These are phyloP conservation scores for Brachystomella parvula DNA, from an alignment of 1,140 invertebrate genomes.

Conservation along the genomic window DNA sequence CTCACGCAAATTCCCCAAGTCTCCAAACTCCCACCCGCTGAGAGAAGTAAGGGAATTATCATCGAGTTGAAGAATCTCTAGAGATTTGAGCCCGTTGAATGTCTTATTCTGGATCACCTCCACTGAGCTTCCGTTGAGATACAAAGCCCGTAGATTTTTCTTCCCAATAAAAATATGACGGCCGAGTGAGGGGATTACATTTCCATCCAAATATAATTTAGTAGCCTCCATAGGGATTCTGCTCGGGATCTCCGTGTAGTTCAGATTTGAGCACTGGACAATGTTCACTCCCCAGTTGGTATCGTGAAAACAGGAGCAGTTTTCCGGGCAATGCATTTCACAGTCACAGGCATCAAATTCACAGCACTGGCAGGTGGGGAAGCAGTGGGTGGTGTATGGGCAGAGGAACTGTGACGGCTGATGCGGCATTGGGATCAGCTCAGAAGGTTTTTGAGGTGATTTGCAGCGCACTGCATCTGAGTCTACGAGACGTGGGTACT, in stretches of 20 bases:
- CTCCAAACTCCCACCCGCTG: constrained; percentile 81
- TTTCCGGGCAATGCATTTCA: constrained; percentile 82
- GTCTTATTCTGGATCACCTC: constrained; percentile 82
- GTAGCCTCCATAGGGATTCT: constrained; percentile 89
- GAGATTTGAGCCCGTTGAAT: constrained; percentile 73
- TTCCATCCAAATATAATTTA: constrained; percentile 85
- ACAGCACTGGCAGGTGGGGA: constrained; percentile 85
- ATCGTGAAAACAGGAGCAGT: constrained; percentile 86
- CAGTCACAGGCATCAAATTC: constrained; percentile 91
- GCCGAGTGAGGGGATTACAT: constrained; percentile 65
- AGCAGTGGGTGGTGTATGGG: constrained; percentile 84
- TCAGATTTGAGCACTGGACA: constrained; percentile 71
- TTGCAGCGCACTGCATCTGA: constrained; percentile 75
- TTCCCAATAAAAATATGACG: constrained; percentile 86
- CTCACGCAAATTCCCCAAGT: constrained; percentile 67
- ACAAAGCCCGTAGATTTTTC: constrained; percentile 79
- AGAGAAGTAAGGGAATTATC: constrained; percentile 71
- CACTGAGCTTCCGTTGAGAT: constrained; percentile 75
- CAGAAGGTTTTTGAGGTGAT: constrained; percentile 55
- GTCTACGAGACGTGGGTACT: constrained; percentile 74
- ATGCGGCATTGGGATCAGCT: constrained; percentile 55
- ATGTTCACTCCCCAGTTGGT: constrained; percentile 87
- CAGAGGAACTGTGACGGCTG: constrained; percentile 48
- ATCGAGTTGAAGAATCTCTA: constrained; percentile 73
- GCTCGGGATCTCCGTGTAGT: constrained; percentile 66